A percentile compares a stretch with the other conserved stretches of the same genome.
Evolutionary conservation across 2,113 vertebrate species (phyloP).

Genomic region (Accipiter virgatus): DNA sequence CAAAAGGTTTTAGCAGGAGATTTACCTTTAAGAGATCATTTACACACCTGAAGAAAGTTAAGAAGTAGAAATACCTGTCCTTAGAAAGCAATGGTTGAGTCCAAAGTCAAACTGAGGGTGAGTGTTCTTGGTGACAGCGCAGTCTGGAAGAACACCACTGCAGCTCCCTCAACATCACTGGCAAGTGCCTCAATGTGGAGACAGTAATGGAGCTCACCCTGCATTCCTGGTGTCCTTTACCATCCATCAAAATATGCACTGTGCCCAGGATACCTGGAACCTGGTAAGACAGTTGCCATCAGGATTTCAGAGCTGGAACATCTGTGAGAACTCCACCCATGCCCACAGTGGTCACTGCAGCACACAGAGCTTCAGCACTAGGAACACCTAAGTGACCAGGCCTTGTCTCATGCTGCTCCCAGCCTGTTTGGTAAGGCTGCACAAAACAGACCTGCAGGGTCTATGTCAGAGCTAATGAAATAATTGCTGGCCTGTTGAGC

Average conservation of each 20-base stretch:
- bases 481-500: neutral
- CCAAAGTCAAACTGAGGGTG: neutral
- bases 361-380: neutral
- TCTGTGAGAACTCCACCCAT: neutral
- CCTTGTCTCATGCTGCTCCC: neutral
- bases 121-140: too few species aligned
- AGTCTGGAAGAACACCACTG: neutral
- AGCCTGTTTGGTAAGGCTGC: neutral
- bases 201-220: neutral
- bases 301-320: neutral
- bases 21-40: neutral
- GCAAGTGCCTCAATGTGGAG: neutral
- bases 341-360: neutral
- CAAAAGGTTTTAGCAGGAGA: neutral
- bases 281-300: neutral
- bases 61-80: neutral
- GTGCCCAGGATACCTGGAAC: neutral
- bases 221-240: neutral
- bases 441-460: neutral
- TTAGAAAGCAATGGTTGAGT: neutral
- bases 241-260: neutral
- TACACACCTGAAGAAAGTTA: neutral
- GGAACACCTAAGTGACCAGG: neutral
- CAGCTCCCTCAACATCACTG: neutral
- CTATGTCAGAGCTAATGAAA: neutral